Conservation (phyloP, 2,888 invertebrate species). For the Trissoscelio sp. region DNA sequence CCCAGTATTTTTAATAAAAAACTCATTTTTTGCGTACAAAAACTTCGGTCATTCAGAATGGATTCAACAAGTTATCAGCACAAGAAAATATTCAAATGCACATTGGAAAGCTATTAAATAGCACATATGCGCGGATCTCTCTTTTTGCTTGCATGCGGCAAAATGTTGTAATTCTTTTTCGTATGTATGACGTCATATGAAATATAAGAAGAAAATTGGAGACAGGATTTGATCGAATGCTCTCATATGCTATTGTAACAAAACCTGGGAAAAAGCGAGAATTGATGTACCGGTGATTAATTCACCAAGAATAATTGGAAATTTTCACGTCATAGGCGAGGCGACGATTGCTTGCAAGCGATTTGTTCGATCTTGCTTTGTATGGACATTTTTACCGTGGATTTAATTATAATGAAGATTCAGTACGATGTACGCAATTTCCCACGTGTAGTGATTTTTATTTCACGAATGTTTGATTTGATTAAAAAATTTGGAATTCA, state of each 20-base stretch:
- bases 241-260: constrained; percentile 29
- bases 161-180: constrained; percentile 20
- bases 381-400: constrained; percentile 33
- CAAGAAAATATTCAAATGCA: constrained; percentile 34
- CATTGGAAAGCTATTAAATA: constrained; percentile 17
- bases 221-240: constrained; percentile 32
- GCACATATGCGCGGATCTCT: constrained; percentile 2
- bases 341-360: constrained; percentile 31
- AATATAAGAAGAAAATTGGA: constrained; percentile 16
- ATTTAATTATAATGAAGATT: constrained; percentile 42
- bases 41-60: constrained; percentile 24
- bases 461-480: neutral
- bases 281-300: constrained; percentile 37
- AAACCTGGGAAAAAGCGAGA: constrained; percentile 24
- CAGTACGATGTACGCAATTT: constrained; percentile 3
- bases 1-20: no score
- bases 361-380: constrained; percentile 46
- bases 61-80: constrained; percentile 31
- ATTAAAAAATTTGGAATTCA: no score
- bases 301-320: constrained; percentile 61
- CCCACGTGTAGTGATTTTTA: constrained; percentile 23
- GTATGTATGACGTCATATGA: constrained; percentile 15
- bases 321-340: constrained; percentile 53
- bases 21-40: constrained; percentile 6
- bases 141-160: no score